Evolutionary conservation across 2,797 vertebrate genomes (phyloP).

Genomic region (Rousettus madagascariensis): DNA sequence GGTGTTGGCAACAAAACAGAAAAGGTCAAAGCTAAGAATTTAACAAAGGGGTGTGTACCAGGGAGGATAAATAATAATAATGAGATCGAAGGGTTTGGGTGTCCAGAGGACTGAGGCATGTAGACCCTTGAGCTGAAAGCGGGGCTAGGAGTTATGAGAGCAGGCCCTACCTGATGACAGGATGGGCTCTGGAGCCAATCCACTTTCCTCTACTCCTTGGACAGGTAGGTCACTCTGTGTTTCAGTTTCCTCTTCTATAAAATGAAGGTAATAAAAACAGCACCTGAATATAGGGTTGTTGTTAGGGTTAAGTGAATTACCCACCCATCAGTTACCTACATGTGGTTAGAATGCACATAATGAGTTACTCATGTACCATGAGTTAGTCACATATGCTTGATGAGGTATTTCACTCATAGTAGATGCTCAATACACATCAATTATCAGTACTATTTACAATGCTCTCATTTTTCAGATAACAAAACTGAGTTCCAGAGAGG

Average conservation of each 20-base stretch:
- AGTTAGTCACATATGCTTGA: background rate
- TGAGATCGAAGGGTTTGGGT: background rate
- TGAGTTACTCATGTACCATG: background rate
- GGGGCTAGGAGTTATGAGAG: background rate
- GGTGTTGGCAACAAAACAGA: background rate
- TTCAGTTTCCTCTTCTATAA: slow-evolving; percentile 13
- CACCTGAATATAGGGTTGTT: background rate
- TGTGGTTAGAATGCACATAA: background rate
- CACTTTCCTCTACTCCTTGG: background rate
- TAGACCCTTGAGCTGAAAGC: background rate
- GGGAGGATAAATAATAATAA: background rate
- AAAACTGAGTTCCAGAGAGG: background rate
- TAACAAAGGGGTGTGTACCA: background rate
- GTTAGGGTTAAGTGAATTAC: background rate
- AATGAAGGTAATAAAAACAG: background rate
- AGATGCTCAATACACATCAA: background rate
- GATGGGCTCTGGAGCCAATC: background rate
- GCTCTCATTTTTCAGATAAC: background rate
- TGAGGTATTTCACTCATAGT: background rate
- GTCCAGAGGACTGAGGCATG: background rate
- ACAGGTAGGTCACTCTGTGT: background rate
- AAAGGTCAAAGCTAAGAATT: background rate
- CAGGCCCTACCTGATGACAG: background rate
- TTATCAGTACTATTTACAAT: background rate
- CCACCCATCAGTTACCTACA: background rate